These are phyloP conservation scores for Aotus griseimembra DNA, from an alignment of 2,797 vertebrate species.

Conservation along the genomic window DNA sequence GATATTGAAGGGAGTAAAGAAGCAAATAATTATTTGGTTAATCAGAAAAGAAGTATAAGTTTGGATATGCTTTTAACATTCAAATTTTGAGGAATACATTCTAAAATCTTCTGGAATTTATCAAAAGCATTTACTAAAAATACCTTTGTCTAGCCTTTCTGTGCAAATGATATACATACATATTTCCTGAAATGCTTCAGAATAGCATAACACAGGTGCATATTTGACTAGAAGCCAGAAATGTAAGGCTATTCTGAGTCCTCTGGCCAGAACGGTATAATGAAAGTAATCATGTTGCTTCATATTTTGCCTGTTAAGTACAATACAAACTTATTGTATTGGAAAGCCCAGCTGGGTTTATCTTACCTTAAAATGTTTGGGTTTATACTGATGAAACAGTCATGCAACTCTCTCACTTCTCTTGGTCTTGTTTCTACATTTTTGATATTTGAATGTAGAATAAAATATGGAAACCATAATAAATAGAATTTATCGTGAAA, in stretches of 20 bases:
- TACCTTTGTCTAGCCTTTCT: background rate
- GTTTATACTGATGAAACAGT: background rate
- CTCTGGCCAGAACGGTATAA: background rate
- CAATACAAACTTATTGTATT: background rate
- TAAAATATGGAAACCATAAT: background rate
- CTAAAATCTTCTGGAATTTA: background rate
- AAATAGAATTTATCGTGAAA: background rate
- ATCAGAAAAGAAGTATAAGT: background rate
- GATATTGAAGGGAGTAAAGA: background rate
- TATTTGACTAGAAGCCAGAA: background rate
- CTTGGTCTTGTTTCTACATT: background rate
- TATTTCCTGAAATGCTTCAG: background rate
- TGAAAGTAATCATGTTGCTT: background rate
- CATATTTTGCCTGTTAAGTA: background rate
- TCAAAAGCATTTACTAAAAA: background rate
- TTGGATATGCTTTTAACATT: background rate
- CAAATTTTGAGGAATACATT: background rate
- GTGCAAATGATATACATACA: background rate
- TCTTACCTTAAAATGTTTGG: background rate
- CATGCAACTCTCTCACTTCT: background rate
- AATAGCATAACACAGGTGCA: background rate
- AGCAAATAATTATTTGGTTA: background rate
- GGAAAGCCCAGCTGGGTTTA: background rate
- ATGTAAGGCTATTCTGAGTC: background rate
- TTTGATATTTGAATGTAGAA: conserved; percentile 32